Base-by-base conservation (phyloP, 2,797 vertebrate species). In the Gambusia yucatana region DNA sequence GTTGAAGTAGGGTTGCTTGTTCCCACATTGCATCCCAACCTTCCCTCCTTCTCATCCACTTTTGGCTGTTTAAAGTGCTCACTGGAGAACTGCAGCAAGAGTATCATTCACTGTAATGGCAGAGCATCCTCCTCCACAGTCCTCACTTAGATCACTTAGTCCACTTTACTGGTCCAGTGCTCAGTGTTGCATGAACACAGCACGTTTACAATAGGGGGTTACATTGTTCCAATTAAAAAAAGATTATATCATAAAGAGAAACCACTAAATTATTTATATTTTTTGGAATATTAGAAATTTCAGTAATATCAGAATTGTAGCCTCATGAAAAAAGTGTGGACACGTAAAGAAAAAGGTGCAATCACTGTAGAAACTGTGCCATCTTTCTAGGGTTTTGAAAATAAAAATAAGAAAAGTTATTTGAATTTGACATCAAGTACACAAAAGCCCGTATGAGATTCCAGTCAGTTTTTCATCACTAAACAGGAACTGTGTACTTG, bases 21-120 rank as follows among this genome's bases (percentile, higher is more conserved):
- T 92, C 90, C 91, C 86, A 90, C 81, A 77, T 84, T 86, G 82
- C 88, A 86, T 87, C 84, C 82, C 85, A 91, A 90, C 93, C 90
- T 91, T 92, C 87, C 74, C 89, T 89, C 89, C 91, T 88, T 88
- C 86, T 90, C 82, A 82, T 77, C 88, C 89, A 88, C 91, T 93
- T 89, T 91, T 76, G 87, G 70, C 69, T 83, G 78, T 75, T 77
- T 89, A 87, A 86, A 94, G 93, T 87, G 87, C 57, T 20, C 63
- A 73, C 82, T 91, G 86, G 88, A 94, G 92, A 88, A 90, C 86
- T 79, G 89, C 82, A 93, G 82, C 91, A 92, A 89, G 91, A 94
- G 92, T 93, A 93, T 94, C 93, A 93, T 93, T 93, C 89, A 93
- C 91, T 81, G 87, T 88, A 89, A 93, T 93, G 91, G 89, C 73